Percentiles rank a stretch among this genome's conserved stretches.
These are phyloP conservation scores for Rhynchomys soricoides DNA, from an alignment of 2,113 vertebrate genomes.

Conservation along the genomic window DNA sequence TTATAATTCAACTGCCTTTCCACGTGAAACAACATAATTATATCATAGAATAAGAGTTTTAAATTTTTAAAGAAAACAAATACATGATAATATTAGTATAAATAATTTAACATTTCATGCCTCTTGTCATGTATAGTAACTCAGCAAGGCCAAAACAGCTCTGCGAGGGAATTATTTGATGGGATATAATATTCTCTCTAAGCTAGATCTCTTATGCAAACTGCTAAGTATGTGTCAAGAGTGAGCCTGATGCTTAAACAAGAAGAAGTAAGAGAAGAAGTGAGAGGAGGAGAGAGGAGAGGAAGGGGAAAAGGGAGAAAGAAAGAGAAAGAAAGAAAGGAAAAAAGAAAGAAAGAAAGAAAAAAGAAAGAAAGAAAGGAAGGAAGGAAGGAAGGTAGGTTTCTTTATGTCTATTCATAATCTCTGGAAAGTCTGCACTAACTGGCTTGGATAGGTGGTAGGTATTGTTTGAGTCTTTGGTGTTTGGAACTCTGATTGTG, in stretches of 20 bases:
- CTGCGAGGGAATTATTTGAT: fast-evolving
- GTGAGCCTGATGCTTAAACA: neutral
- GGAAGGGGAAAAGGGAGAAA: fast-evolving
- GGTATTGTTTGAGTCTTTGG: neutral
- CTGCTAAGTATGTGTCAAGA: neutral
- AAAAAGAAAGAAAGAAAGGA: neutral
- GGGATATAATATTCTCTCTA: fast-evolving
- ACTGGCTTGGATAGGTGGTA: neutral
- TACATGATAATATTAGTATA: neutral
- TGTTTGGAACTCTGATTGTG: neutral
- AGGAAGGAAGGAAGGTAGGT: neutral
- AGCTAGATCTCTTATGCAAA: neutral
- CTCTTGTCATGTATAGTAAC: fast-evolving
- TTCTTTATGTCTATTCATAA: neutral
- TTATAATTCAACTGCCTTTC: slow-evolving; percentile 5
- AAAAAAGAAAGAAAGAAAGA: no score
- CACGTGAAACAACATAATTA: neutral
- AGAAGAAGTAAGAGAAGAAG: neutral
- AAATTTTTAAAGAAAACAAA: slow-evolving; percentile 40
- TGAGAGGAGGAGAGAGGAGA: fast-evolving
- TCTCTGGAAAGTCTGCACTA: neutral
- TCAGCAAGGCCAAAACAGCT: fast-evolving
- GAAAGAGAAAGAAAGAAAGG: no score
- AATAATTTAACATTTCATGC: slow-evolving; percentile 5
- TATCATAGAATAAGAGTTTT: neutral